Conservation (phyloP, 2,113 vertebrate genomes). For the Corynorhinus townsendii region DNA sequence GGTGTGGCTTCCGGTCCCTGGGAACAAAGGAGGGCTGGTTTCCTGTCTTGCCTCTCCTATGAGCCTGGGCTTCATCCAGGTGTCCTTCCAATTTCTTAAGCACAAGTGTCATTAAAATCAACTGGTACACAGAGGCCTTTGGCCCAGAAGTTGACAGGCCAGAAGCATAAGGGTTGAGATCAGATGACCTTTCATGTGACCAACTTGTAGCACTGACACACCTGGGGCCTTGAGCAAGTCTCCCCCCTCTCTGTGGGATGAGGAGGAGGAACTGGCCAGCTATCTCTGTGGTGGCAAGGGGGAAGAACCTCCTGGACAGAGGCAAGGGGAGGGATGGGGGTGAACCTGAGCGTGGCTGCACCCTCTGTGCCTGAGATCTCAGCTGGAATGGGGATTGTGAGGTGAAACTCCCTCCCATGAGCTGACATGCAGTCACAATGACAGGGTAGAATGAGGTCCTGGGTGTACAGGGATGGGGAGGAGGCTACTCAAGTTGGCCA, state of each 20-base stretch:
- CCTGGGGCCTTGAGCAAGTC: no score
- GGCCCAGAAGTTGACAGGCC: not conserved
- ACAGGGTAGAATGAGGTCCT: not conserved
- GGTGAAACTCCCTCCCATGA: not conserved
- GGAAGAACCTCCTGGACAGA: not conserved
- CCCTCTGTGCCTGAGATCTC: not conserved
- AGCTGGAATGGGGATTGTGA: not conserved
- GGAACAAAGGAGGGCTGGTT: not conserved
- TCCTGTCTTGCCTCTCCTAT: not conserved
- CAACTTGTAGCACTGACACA: fast-evolving
- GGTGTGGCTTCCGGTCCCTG: not conserved
- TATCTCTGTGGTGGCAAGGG: not conserved
- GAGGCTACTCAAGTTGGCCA: no score
- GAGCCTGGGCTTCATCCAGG: not conserved
- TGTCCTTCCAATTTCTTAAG: not conserved
- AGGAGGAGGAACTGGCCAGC: not conserved
- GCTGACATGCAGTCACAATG: not conserved
- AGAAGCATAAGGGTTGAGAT: not conserved
- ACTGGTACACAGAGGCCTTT: not conserved
- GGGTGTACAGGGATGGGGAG: no score
- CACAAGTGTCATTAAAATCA: not conserved
- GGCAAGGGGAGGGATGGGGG: not conserved
- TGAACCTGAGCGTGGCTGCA: not conserved
- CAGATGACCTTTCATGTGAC: not conserved
- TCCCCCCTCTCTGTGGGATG: not conserved